Evolutionary conservation across 2,888 invertebrate species (phyloP), one percentile per base, ranked within the genome.

Genomic region (Drosophila basisetae): DNA sequence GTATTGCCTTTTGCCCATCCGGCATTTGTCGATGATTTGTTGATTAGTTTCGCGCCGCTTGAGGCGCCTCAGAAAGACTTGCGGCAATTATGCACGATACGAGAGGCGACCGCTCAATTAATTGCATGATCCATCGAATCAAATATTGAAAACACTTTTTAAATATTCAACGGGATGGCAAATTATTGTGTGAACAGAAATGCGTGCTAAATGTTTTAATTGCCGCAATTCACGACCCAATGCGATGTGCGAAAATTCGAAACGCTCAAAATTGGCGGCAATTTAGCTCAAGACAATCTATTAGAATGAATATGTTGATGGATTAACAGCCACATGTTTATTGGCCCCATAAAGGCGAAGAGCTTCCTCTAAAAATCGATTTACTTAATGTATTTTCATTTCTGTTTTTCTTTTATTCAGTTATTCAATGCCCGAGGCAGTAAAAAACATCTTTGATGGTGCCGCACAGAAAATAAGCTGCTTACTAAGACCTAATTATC

Each of bases 171-270:
- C 83, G 80, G 70, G 60, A 73, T 79, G 84, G 67, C 83, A 60
- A 78, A 78, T 80, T 76, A 58, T 59, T 64, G 52, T 68, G 53
- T 59, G 77, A 78, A 69, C 63, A 31, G 50, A 83, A 86, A 73
- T 81, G 89, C 84, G 87, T 86, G 87, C 63, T 82, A 82, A 89
- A 85, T 89, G 74, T 63, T 78, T 80, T 82, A 89, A 85, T 85
- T 85, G 89, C 79, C 66, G 66, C 84, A 79, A 82, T 86, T 84
- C 85, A 83, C 68, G 64, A 76, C 33, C 63, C 47, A 59, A 69
- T 43, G 66, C 56, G 54, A 75, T 74, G 78, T 63, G 77, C 82
- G 69, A 73, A 81, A 76, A 77, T 82, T 84, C 43, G 73, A 83
- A 79, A 81, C 75, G 86, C 75, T 76, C 63, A 68, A 81, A 84